Evolutionary conservation across 1,140 invertebrate genomes (phyloP), one percentile per base, ranked within the genome.

Genomic region (Asobara japonica): DNA sequence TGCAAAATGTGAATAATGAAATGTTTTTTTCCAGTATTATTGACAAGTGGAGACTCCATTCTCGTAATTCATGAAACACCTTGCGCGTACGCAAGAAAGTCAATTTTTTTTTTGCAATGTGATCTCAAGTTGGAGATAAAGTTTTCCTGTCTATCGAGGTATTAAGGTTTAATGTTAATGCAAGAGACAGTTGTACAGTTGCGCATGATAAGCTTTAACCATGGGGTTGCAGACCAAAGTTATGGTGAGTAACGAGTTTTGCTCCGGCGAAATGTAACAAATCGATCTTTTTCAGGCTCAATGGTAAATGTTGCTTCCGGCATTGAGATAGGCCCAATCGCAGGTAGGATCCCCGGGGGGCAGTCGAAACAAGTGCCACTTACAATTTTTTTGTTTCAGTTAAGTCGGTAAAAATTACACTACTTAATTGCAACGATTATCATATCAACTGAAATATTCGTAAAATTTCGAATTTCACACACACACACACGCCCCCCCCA

Each of bases 261-360:
- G 18, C 51, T 56, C 13, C 51, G 22, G 51, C 22, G 51, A 56
- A 56, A 56, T 18, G 51, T 56, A 56, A 56, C 51, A 56, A 56
- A 56, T 56, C 51, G 51, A 56, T 56, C 51, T 56, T 56, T 56
- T 22, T 56, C 22, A 56, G 20, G 22, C 51, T 56, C 51, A 56
- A 56, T 56, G 51, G 20, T 56, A 27, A 56, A 6, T 25, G 22
- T 56, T 5, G 51, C 51, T 56, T 56, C 51, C 51, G 51, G 51
- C 51, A 56, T 56, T 56, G 51, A 56, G 51, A 22, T 56, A 56
- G 22, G 51, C 4, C 13, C 18, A 4, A 22, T 20, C 11, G 20
- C 51, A 25, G 20, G 51, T 56, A 25, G 18, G 51, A 56, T 22
- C 18, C 51, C 22, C 22, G n/a, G 22, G 20, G 51, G 51, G 51